Base-by-base conservation (phyloP, 2,888 invertebrate genomes). In the Drosophila hamatofila region DNA sequence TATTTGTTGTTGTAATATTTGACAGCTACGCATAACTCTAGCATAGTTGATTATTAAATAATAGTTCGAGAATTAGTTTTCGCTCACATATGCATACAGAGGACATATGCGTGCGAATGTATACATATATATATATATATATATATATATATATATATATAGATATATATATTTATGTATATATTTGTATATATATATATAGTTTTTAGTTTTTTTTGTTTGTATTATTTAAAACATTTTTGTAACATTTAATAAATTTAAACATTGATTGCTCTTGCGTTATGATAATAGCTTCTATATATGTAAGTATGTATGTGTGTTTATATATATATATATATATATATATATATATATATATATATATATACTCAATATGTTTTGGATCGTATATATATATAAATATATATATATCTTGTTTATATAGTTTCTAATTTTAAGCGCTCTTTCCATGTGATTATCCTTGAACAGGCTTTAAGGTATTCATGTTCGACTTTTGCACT, bases 221-320 rank as follows among this genome's bases (percentile, higher is more conserved):
- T n/a, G n/a, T n/a, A 59, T 41, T 77, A 61, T 70, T 76, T 80
- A 75, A 80, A 78, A 80, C 67, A 73, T 66, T 70, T 35, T 65
- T 72, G 71, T 78, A 84, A 81, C 86, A 78, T 81, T 75, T 84
- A 83, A 74, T 84, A 84, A 81, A 80, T 72, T 87, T 83, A 84
- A 86, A 84, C 76, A 84, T 87, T 87, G 84, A 88, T 85, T 87
- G 88, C 83, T 84, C 77, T 84, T 87, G 85, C 88, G 83, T 87
- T 87, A 77, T 84, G 82, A 80, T 82, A 84, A 76, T 74, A 80
- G 80, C 63, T 75, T 75, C 66, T 78, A 72, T 72, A 62, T 62
- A 42, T 63, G 12, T 64, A 46, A 12, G 4, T 33, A 72, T 72
- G 57, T 62, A 39, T 63, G 11, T 61, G 42, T 33, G 1, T 33